phyloP scores from a whole-genome alignment of 1,140 invertebrate genomes.

The Neodiprion fabricii region DNA sequence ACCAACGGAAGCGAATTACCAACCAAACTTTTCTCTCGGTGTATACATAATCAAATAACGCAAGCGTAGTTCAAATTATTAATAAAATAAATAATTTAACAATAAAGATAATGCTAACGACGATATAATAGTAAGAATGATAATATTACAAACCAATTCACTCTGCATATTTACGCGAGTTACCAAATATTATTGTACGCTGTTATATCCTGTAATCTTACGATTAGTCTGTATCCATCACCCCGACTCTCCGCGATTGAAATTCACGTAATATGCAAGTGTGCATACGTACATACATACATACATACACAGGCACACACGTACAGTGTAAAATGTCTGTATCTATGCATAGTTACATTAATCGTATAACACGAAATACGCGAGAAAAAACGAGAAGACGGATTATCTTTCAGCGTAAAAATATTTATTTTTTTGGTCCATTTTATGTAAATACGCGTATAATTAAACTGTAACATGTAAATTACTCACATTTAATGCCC shows the following conservation, averaged over 20 bases:
- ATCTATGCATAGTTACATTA: background rate
- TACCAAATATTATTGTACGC: too few species aligned
- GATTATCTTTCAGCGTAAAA: background rate
- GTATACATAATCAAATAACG: constrained; percentile 1
- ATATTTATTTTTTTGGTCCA: constrained; percentile 1
- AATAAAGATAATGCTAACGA: background rate
- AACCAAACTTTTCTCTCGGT: background rate
- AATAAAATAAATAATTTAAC: background rate
- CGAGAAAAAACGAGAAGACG: background rate
- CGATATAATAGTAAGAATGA: background rate
- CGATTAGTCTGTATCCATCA: too few species aligned
- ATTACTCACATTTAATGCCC: background rate
- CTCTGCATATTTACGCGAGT: background rate
- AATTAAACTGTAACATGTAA: background rate
- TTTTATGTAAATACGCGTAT: background rate
- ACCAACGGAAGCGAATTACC: background rate
- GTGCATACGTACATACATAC: background rate
- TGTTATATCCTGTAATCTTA: too few species aligned
- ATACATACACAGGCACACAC: too few species aligned
- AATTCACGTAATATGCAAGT: too few species aligned
- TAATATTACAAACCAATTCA: background rate
- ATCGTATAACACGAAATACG: background rate
- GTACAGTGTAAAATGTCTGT: too few species aligned
- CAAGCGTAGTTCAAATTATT: constrained; percentile 6
- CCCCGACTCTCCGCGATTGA: too few species aligned